Evolutionary conservation across 92 coral and sea anemone species (phyloP).

Genomic region (Epizoanthus stellaris): DNA sequence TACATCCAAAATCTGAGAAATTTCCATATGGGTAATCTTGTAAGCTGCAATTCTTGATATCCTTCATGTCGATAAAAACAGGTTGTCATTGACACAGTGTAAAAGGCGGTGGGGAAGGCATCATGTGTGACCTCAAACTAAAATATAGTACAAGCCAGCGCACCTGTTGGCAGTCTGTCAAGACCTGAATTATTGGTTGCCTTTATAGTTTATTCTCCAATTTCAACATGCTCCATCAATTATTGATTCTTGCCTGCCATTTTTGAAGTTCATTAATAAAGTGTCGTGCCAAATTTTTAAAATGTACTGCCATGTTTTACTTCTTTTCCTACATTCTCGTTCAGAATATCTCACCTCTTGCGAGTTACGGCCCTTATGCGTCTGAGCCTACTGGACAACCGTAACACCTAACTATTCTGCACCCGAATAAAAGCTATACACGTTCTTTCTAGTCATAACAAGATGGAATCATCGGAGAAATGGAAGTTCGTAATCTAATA

Average conservation of each 20-base stretch:
- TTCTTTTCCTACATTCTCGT: too few species aligned
- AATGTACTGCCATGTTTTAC: too few species aligned
- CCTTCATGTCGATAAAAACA: not conserved
- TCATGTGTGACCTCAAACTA: not conserved
- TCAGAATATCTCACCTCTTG: too few species aligned
- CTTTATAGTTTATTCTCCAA: not conserved
- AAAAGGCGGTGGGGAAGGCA: not conserved
- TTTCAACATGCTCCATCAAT: not conserved
- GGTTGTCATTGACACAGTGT: not conserved
- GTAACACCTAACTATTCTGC: too few species aligned
- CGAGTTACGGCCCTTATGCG: too few species aligned
- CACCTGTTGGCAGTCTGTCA: slow-evolving; percentile 4
- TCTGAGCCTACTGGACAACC: too few species aligned
- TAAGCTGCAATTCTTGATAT: not conserved
- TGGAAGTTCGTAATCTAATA: not conserved
- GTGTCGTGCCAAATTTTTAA: too few species aligned
- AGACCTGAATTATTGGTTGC: not conserved
- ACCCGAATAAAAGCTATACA: not conserved
- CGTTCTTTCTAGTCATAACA: not conserved
- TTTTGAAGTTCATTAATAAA: not conserved
- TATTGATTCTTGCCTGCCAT: not conserved
- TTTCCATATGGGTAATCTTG: not conserved
- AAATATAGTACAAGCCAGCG: not conserved
- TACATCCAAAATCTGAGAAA: not conserved
- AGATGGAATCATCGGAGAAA: not conserved